phyloP scores from a whole-genome alignment of 2,888 invertebrate species.

The Chironomus riparius region DNA sequence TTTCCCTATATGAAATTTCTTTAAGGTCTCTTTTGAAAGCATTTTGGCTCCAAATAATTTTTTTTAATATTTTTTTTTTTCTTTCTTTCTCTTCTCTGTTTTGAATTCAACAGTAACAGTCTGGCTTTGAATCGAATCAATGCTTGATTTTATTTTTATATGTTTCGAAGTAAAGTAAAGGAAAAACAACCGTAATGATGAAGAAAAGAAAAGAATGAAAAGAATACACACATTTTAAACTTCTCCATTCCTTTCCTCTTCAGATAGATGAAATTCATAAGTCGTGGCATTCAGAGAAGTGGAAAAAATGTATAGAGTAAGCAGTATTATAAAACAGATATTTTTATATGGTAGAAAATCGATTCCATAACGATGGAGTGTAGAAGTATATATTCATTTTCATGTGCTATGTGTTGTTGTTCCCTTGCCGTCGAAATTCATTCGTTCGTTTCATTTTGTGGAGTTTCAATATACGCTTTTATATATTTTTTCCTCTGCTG shows the following conservation, averaged over 20 bases:
- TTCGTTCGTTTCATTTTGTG: slow-evolving; percentile 19
- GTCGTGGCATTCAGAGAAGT: not conserved
- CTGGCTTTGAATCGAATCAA: slow-evolving; percentile 27
- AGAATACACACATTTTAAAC: slow-evolving; percentile 3
- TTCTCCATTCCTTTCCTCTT: not conserved
- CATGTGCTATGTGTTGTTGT: not conserved
- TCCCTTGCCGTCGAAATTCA: not conserved
- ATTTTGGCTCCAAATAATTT: not conserved
- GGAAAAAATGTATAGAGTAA: not conserved
- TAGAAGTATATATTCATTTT: not conserved
- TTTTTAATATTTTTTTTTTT: not conserved
- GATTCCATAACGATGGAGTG: slow-evolving; percentile 1
- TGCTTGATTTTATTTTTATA: slow-evolving; percentile 27
- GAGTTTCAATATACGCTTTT: slow-evolving; percentile 24
- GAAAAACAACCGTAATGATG: slow-evolving; percentile 27
- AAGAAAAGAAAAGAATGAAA: slow-evolving; percentile 3
- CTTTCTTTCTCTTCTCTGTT: not conserved
- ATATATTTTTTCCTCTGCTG: slow-evolving; percentile 1
- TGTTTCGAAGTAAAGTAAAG: slow-evolving; percentile 16
- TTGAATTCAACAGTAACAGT: slow-evolving; percentile 27
- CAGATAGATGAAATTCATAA: not conserved
- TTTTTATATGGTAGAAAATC: not conserved
- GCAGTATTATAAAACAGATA: not conserved
- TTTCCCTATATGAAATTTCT: no score
- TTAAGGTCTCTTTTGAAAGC: no score